These are phyloP conservation scores for Ectropis crepuscularia DNA, from an alignment of 2,888 invertebrate species.

Conservation along the genomic window DNA sequence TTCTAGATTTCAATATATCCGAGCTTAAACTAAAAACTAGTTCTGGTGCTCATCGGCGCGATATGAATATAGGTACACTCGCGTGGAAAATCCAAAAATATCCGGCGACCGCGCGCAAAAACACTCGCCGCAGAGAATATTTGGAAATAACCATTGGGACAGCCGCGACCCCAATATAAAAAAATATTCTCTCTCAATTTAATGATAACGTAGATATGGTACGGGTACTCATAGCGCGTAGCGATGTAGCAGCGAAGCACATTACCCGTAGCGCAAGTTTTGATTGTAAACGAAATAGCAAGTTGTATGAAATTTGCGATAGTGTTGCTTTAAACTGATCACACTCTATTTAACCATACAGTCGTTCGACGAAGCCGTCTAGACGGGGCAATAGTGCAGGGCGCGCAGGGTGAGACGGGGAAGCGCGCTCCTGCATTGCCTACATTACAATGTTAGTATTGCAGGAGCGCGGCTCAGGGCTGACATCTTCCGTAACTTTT, in stretches of 20 bases:
- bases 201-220: slow-evolving; percentile 8
- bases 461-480: too few species aligned
- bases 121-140: slow-evolving; percentile 16
- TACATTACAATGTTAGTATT: too few species aligned
- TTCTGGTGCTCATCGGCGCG: slow-evolving; percentile 5
- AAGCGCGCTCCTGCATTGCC: too few species aligned
- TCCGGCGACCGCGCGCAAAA: slow-evolving; percentile 16
- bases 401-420: too few species aligned
- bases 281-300: too few species aligned
- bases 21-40: slow-evolving; percentile 15
- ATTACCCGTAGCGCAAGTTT: too few species aligned
- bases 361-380: too few species aligned
- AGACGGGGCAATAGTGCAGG: too few species aligned
- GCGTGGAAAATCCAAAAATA: slow-evolving; percentile 23
- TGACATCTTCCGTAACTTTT: too few species aligned
- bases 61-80: slow-evolving; percentile 8
- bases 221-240: slow-evolving; percentile 17
- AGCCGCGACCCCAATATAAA: slow-evolving; percentile 8
- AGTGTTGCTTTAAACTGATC: too few species aligned
- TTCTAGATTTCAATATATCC: slow-evolving; percentile 9
- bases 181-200: slow-evolving; percentile 10
- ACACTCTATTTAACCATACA: too few species aligned
- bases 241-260: not conserved
- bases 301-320: too few species aligned
- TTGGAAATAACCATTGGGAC: slow-evolving; percentile 15